These are phyloP conservation scores for Brachionichthys hirsutus DNA, from an alignment of 2,113 vertebrate species.

Conservation along the genomic window DNA sequence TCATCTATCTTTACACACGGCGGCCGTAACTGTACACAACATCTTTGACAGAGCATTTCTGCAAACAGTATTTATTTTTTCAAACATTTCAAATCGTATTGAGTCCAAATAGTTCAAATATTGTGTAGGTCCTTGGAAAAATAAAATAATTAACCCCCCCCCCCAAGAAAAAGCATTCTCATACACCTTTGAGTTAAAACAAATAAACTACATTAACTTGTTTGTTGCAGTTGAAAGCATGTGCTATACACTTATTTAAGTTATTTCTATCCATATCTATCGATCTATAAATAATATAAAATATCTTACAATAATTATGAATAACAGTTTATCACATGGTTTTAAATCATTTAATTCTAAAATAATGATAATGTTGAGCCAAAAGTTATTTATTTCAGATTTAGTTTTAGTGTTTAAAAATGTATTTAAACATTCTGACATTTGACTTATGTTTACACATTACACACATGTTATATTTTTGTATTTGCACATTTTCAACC, in stretches of 20 bases:
- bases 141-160: no score
- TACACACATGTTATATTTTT: background rate
- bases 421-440: background rate
- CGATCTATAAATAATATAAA: background rate
- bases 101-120: no score
- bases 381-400: no score
- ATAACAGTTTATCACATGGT: background rate
- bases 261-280: background rate
- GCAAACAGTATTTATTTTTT: no score
- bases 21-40: no score
- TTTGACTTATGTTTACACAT: background rate
- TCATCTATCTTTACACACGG: no score
- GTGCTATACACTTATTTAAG: background rate
- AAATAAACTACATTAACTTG: background rate
- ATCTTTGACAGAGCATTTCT: no score
- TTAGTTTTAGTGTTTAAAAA: background rate
- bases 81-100: no score
- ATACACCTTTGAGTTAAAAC: background rate
- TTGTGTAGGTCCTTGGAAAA: background rate
- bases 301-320: background rate
- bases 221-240: no score
- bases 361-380: background rate
- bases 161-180: background rate
- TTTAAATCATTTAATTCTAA: background rate
- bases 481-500: background rate